Percentiles rank a stretch among this genome's conserved stretches.
phyloP scores from a whole-genome alignment of 37 sponge, comb jelly and placozoan genomes.

The Chondrosia reniformis region DNA sequence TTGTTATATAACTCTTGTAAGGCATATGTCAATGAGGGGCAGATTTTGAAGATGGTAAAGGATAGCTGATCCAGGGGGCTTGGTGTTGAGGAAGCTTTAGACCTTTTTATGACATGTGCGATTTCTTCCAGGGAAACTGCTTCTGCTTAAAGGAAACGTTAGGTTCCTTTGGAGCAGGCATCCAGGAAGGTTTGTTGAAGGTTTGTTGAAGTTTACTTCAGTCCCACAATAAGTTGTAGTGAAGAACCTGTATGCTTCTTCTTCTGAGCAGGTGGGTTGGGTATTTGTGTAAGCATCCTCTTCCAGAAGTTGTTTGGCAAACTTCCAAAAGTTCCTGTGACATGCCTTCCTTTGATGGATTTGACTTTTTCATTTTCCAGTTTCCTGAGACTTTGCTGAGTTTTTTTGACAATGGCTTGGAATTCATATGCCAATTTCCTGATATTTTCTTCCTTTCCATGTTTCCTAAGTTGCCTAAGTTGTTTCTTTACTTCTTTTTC shows the following conservation, averaged over 20 bases:
- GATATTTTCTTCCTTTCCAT: too few relatives aligned
- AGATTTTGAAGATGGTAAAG: slow-evolving; percentile 5
- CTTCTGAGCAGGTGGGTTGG: neutral
- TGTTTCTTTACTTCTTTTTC: too few relatives aligned
- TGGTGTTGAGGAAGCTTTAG: neutral
- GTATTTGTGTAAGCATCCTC: neutral
- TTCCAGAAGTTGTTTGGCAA: neutral
- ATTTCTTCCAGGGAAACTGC: neutral
- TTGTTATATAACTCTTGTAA: neutral
- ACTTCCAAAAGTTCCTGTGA: neutral
- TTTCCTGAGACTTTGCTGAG: too few relatives aligned
- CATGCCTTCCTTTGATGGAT: neutral
- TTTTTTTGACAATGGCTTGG: too few relatives aligned
- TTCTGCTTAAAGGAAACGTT: neutral
- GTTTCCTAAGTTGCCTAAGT: too few relatives aligned
- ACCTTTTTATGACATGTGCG: neutral
- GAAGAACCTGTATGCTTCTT: neutral
- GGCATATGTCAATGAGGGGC: neutral
- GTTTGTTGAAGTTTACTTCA: neutral
- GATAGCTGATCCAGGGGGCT: neutral
- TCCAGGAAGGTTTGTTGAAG: neutral
- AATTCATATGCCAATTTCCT: too few relatives aligned
- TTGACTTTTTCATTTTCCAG: neutral
- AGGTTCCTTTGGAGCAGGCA: neutral
- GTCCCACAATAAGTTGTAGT: neutral